Conservation (phyloP, 1,140 invertebrate species). For the Drosophila santomea region DNA sequence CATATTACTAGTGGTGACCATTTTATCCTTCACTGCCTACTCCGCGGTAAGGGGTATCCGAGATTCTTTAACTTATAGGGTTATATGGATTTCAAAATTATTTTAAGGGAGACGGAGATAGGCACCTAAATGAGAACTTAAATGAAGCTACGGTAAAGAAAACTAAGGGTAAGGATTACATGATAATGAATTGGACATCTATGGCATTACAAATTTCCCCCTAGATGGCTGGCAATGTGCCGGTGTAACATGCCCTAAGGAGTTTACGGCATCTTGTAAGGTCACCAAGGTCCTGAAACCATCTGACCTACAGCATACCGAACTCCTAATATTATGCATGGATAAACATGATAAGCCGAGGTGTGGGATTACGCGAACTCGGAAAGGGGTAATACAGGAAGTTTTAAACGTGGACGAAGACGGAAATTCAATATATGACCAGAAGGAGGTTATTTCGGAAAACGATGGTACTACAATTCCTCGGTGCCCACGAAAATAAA, state of each 20-base stretch:
- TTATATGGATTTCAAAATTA: too few relatives aligned
- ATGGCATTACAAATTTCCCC: too few relatives aligned
- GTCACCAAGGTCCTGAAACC: constrained; percentile 5
- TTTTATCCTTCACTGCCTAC: neutral
- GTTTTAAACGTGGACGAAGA: neutral
- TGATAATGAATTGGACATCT: too few relatives aligned
- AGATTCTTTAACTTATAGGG: too few relatives aligned
- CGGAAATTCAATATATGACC: neutral
- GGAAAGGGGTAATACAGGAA: neutral
- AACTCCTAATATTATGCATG: constrained; percentile 12
- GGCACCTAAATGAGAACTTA: neutral
- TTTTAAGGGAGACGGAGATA: neutral
- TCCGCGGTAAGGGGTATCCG: too few relatives aligned
- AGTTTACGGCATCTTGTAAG: constrained; percentile 5
- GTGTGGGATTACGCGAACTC: constrained; percentile 15
- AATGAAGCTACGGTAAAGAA: neutral
- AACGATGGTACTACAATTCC: constrained; percentile 1
- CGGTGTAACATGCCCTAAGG: constrained; percentile 9
- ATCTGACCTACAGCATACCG: neutral
- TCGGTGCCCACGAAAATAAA: neutral
- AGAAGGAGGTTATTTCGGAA: neutral
- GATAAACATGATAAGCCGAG: neutral
- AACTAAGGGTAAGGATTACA: constrained; percentile 1
- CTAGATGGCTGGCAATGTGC: constrained; percentile 16
- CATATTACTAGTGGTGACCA: neutral